phyloP scores from a whole-genome alignment of 37 sponge, comb jelly and placozoan species.

The Halichondria panicea region DNA sequence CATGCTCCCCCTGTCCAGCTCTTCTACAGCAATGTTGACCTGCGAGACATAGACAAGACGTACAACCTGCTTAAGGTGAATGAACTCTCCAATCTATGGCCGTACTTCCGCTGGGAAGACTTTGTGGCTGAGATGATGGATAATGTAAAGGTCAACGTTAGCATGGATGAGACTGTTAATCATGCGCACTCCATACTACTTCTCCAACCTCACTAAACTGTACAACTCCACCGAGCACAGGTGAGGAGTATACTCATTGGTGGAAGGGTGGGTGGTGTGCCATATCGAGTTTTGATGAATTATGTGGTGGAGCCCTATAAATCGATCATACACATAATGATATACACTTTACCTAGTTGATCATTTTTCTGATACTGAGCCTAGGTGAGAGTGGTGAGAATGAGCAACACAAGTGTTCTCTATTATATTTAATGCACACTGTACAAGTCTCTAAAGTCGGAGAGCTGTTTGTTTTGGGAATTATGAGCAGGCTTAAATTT shows the following conservation, averaged over 20 bases:
- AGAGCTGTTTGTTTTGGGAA: too few species aligned
- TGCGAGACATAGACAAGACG: constrained; percentile 19
- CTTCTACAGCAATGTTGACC: constrained; percentile 31
- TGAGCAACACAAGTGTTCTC: too few species aligned
- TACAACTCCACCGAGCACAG: neutral
- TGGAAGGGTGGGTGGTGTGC: too few species aligned
- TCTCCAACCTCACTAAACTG: constrained; percentile 27
- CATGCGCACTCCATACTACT: constrained; percentile 56
- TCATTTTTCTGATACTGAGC: too few species aligned
- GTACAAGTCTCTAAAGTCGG: too few species aligned
- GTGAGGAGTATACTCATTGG: constrained; percentile 1
- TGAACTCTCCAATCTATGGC: constrained; percentile 4
- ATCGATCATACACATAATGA: too few species aligned
- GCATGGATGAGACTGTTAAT: constrained; percentile 6
- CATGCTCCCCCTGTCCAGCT: constrained; percentile 26
- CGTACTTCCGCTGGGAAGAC: neutral
- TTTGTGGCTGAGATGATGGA: neutral
- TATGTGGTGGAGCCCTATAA: too few species aligned
- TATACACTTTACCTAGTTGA: too few species aligned
- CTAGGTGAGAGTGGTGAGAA: too few species aligned
- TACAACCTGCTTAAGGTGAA: constrained; percentile 41
- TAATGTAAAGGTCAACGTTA: constrained; percentile 6
- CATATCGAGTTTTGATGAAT: too few species aligned
- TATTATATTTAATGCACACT: too few species aligned
- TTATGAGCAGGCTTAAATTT: too few species aligned